phyloP scores from a whole-genome alignment of 2,113 vertebrate genomes.

The Boleophthalmus pectinirostris region DNA sequence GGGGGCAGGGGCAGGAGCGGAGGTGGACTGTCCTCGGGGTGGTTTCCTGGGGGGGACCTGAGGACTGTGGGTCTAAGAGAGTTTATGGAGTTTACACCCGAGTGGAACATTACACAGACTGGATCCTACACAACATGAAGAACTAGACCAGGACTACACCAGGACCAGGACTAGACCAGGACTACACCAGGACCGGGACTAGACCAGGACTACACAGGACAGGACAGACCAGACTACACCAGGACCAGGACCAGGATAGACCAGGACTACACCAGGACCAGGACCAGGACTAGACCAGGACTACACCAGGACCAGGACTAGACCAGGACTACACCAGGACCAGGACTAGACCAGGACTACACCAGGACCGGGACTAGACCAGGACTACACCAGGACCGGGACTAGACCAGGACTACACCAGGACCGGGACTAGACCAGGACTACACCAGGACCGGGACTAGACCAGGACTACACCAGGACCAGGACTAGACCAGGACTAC shows the following conservation, averaged over 20 bases:
- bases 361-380: no score
- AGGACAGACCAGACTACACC: neutral
- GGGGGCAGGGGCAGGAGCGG: no score
- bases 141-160: no score
- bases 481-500: no score
- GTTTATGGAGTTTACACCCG: conserved; percentile 96
- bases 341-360: no score
- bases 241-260: neutral
- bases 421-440: no score
- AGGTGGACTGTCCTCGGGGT: conserved; percentile 90
- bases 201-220: neutral
- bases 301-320: no score
- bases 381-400: no score
- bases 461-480: no score
- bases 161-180: neutral
- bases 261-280: neutral
- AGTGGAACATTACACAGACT: conserved; percentile 85
- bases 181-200: neutral
- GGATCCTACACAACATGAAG: conserved; percentile 80
- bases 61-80: conserved; percentile 92
- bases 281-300: neutral
- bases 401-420: no score
- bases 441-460: no score
- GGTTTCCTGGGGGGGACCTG: conserved; percentile 95
- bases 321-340: no score